Evolutionary conservation across 2,797 vertebrate genomes (phyloP).

Genomic region (Acrossocheilus fasciatus): DNA sequence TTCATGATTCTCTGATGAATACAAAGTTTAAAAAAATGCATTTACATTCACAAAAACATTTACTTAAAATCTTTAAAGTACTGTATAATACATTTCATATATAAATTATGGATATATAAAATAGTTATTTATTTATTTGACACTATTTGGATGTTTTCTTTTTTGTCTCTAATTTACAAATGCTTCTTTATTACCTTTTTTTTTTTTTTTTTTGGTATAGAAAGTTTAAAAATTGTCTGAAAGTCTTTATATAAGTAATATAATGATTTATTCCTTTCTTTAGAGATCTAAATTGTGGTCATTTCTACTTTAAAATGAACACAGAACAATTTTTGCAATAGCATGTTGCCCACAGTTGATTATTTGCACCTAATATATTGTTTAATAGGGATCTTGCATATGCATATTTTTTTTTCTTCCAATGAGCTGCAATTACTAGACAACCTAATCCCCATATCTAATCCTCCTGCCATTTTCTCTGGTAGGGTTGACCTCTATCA

Average conservation of each 20-base stretch:
- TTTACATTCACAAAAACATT: too few relatives aligned
- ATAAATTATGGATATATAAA: background rate
- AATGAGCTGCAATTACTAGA: slow-evolving; percentile 73
- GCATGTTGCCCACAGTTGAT: slow-evolving; percentile 59
- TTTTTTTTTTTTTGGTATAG: background rate
- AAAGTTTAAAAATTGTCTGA: background rate
- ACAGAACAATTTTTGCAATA: slow-evolving; percentile 68
- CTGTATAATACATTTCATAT: too few relatives aligned
- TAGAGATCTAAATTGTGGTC: background rate
- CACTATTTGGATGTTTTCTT: background rate
- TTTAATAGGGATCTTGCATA: slow-evolving; percentile 72
- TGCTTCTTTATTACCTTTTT: background rate
- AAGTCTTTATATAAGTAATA: background rate
- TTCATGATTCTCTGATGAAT: background rate
- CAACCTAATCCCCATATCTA: slow-evolving; percentile 74
- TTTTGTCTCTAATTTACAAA: background rate
- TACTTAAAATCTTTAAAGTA: too few relatives aligned
- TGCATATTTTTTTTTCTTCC: slow-evolving; percentile 63
- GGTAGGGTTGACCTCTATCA: slow-evolving; percentile 73
- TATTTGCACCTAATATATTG: slow-evolving; percentile 66
- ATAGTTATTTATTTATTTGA: too few relatives aligned
- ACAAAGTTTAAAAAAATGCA: background rate
- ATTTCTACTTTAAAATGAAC: slow-evolving; percentile 15
- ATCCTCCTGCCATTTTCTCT: slow-evolving; percentile 68
- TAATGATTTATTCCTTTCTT: slow-evolving; percentile 38